A percentile compares a stretch with the other conserved stretches of the same genome.
Evolutionary conservation across 2,888 invertebrate species (phyloP).

Genomic region (Idaea dimidiata): DNA sequence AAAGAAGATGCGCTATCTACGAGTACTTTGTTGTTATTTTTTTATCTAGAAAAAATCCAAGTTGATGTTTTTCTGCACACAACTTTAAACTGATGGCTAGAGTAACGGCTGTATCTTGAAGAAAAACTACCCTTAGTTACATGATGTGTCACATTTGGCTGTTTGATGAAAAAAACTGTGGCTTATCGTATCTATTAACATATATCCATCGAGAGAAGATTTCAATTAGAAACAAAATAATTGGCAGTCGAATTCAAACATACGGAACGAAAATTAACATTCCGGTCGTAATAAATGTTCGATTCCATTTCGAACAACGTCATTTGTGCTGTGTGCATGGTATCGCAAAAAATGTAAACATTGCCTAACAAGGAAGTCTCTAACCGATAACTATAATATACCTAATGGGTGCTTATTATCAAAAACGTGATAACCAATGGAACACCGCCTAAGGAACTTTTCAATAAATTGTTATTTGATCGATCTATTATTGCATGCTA

Average conservation of each 20-base stretch:
- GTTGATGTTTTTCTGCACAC: too few species aligned
- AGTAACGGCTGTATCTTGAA: too few species aligned
- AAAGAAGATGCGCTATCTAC: too few species aligned
- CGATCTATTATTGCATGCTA: background rate
- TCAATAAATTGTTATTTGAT: background rate
- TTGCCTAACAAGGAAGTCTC: background rate
- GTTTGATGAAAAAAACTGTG: background rate
- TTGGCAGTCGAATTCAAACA: background rate
- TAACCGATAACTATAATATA: background rate
- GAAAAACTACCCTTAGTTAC: too few species aligned
- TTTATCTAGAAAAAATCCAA: too few species aligned
- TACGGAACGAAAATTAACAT: background rate
- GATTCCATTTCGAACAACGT: background rate
- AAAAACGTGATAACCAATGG: slow-evolving; percentile 7
- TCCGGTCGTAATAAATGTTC: background rate
- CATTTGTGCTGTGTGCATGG: background rate
- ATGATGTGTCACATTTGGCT: too few species aligned
- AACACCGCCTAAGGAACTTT: background rate
- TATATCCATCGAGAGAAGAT: background rate
- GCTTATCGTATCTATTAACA: background rate
- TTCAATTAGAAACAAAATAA: background rate
- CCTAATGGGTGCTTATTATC: background rate
- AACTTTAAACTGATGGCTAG: too few species aligned
- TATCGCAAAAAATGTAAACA: background rate
- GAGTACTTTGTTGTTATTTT: too few species aligned